A percentile compares a stretch with the other conserved stretches of the same genome.
These are phyloP conservation scores for Charaxes varanes DNA, from an alignment of 1,140 invertebrate genomes.

Conservation along the genomic window DNA sequence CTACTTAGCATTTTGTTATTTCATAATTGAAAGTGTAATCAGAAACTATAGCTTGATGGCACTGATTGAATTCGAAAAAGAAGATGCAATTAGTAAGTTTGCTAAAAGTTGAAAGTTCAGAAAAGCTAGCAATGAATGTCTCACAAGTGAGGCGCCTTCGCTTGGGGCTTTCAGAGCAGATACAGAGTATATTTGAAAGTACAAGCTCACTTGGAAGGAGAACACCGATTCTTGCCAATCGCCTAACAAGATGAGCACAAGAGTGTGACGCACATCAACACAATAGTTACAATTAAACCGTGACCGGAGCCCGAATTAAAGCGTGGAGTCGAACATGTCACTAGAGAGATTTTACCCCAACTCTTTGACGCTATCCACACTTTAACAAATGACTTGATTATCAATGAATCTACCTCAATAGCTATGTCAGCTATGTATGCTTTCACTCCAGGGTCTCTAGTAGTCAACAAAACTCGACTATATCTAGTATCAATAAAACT, in stretches of 20 bases:
- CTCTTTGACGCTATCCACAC: constrained; percentile 25
- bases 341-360: constrained; percentile 16
- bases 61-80: constrained; percentile 14
- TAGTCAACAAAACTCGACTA: constrained; percentile 10
- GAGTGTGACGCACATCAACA: constrained; percentile 71
- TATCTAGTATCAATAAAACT: constrained; percentile 8
- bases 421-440: constrained; percentile 1
- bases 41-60: constrained; percentile 19
- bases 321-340: constrained; percentile 27
- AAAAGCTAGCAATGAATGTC: constrained; percentile 56
- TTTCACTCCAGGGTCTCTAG: constrained; percentile 1
- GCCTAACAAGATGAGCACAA: constrained; percentile 62
- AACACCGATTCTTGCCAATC: constrained; percentile 55
- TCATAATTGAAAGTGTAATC: constrained; percentile 17
- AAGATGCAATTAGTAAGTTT: constrained; percentile 15
- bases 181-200: constrained; percentile 39
- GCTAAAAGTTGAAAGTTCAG: constrained; percentile 31
- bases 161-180: constrained; percentile 37
- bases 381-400: constrained; percentile 24
- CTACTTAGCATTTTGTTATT: constrained; percentile 17
- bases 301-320: constrained; percentile 41
- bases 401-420: constrained; percentile 27
- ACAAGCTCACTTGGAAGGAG: constrained; percentile 58
- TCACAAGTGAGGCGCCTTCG: constrained; percentile 72
- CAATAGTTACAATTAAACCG: constrained; percentile 59